phyloP scores from a whole-genome alignment of 1,140 invertebrate genomes.

The Littorina saxatilis region DNA sequence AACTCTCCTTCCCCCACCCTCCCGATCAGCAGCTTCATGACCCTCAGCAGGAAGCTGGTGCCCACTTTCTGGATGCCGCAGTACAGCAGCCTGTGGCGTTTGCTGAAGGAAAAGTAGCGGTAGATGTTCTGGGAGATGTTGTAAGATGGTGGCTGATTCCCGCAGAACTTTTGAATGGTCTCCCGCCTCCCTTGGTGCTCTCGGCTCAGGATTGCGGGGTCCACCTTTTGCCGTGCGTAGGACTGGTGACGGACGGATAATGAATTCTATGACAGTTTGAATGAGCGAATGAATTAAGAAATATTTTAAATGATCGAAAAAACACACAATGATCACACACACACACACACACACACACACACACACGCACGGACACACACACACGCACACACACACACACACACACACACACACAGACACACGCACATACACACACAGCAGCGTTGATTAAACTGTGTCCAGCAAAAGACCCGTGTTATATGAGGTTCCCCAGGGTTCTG shows the following conservation, averaged over 20 bases:
- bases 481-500: too few relatives aligned
- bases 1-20: too few relatives aligned
- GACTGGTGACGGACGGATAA: too few relatives aligned
- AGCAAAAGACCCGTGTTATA: too few relatives aligned
- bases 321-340: background rate
- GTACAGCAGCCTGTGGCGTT: conserved; percentile 2
- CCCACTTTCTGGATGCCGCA: conserved; percentile 28
- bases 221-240: background rate
- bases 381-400: too few relatives aligned
- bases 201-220: background rate
- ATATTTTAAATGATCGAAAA: too few relatives aligned
- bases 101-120: conserved; percentile 23
- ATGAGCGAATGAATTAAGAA: too few relatives aligned
- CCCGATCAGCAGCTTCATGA: conserved; percentile 7
- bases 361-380: background rate
- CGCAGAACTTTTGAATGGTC: background rate
- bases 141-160: background rate
- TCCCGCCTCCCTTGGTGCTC: background rate
- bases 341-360: background rate
- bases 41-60: conserved; percentile 12
- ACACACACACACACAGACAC: too few relatives aligned
- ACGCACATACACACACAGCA: too few relatives aligned
- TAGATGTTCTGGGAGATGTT: background rate
- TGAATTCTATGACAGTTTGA: too few relatives aligned
- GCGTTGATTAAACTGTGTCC: too few relatives aligned